phyloP scores from a whole-genome alignment of 2,113 vertebrate species.

The Callopanchax toddi region DNA sequence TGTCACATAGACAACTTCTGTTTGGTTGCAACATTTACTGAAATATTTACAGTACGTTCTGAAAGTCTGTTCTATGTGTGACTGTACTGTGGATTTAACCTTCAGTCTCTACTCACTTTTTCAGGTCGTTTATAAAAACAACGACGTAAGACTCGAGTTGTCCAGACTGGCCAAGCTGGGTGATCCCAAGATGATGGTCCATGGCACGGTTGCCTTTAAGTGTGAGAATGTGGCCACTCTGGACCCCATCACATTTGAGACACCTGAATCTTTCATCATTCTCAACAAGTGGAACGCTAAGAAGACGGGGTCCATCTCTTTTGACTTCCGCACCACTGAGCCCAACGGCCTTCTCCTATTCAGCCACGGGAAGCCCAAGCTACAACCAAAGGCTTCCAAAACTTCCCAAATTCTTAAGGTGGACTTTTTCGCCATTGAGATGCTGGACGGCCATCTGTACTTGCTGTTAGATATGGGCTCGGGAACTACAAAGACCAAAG shows the following conservation, averaged over 20 bases:
- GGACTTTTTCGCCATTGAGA: slow-evolving; percentile 98
- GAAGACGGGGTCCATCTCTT: slow-evolving; percentile 98
- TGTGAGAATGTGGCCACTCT: slow-evolving; percentile 97
- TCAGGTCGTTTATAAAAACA: slow-evolving; percentile 98
- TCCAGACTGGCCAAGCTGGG: slow-evolving; percentile 94
- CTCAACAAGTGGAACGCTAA: slow-evolving; percentile 98
- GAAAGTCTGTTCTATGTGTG: background rate
- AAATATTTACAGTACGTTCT: background rate
- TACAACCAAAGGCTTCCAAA: slow-evolving; percentile 92
- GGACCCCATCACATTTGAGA: slow-evolving; percentile 98
- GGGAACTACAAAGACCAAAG: slow-evolving; percentile 95
- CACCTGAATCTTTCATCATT: slow-evolving; percentile 93
- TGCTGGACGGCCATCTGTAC: slow-evolving; percentile 96
- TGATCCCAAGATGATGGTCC: slow-evolving; percentile 95
- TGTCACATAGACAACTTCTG: slow-evolving; percentile 14
- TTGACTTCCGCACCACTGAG: slow-evolving; percentile 97
- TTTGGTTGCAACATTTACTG: background rate
- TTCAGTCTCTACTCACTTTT: slow-evolving; percentile 34
- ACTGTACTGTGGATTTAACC: background rate
- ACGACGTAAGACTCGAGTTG: slow-evolving; percentile 93
- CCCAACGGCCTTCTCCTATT: slow-evolving; percentile 97
- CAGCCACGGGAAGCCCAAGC: slow-evolving; percentile 94
- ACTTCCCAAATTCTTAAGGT: slow-evolving; percentile 92
- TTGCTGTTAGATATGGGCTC: slow-evolving; percentile 97
- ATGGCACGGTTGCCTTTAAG: slow-evolving; percentile 96